These are phyloP conservation scores for Abrostola tripartita DNA, from an alignment of 2,888 invertebrate genomes.

Conservation along the genomic window DNA sequence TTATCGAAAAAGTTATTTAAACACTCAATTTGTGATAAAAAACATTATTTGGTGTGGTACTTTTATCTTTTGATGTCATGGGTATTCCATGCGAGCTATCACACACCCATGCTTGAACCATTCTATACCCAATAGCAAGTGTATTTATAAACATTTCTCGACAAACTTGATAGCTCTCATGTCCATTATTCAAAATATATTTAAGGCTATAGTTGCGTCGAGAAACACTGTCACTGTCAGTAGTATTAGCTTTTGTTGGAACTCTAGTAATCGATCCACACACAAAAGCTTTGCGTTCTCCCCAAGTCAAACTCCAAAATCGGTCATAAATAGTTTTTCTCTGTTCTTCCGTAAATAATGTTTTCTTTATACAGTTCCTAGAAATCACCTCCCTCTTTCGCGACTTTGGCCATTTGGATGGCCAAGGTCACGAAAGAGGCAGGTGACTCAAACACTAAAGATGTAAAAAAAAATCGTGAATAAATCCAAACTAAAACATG, in stretches of 20 bases:
- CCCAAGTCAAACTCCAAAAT: constrained; percentile 26
- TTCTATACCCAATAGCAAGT: constrained; percentile 10
- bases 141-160: constrained; percentile 26
- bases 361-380: no score
- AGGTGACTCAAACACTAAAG: no score
- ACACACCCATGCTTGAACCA: constrained; percentile 9
- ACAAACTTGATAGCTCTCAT: constrained; percentile 22
- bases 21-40: constrained; percentile 20
- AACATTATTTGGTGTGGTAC: constrained; percentile 17
- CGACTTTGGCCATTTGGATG: no score
- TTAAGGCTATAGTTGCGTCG: constrained; percentile 17
- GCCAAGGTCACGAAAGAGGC: no score
- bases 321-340: constrained; percentile 18
- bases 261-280: constrained; percentile 16
- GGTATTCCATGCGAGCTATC: constrained; percentile 23
- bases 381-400: no score
- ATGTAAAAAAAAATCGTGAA: no score
- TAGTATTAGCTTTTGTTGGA: constrained; percentile 20
- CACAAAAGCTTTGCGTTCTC: constrained; percentile 16
- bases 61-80: constrained; percentile 18
- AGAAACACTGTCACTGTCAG: constrained; percentile 20
- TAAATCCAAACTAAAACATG: no score
- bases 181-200: constrained; percentile 25
- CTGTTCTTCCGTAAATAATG: constrained; percentile 21
- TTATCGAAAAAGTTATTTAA: constrained; percentile 24